These are phyloP conservation scores for Acrobasis consociella DNA, from an alignment of 2,888 invertebrate genomes.

Conservation along the genomic window DNA sequence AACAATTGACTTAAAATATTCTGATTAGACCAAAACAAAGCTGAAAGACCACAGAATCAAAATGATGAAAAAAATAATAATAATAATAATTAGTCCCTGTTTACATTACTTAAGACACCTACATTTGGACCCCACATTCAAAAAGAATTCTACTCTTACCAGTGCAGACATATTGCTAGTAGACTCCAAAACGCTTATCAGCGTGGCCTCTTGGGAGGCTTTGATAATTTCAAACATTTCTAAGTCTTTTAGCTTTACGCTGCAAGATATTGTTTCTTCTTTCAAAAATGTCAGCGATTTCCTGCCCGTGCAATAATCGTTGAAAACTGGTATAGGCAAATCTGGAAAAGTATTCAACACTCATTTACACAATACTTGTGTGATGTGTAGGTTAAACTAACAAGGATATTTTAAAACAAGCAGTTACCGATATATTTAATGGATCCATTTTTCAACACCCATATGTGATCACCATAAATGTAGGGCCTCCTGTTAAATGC, in stretches of 20 bases:
- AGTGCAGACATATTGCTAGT: slow-evolving; percentile 51
- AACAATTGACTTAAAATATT: too few species aligned
- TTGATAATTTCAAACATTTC: slow-evolving; percentile 65
- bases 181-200: slow-evolving; percentile 57
- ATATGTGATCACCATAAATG: slow-evolving; percentile 55
- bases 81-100: too few species aligned
- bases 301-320: slow-evolving; percentile 62
- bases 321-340: slow-evolving; percentile 54
- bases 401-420: slow-evolving; percentile 15
- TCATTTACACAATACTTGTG: neutral
- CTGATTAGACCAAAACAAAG: too few species aligned
- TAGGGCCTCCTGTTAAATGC: slow-evolving; percentile 55
- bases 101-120: neutral
- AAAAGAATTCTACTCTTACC: slow-evolving; percentile 44
- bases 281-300: slow-evolving; percentile 58
- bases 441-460: slow-evolving; percentile 58
- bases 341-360: slow-evolving; percentile 48
- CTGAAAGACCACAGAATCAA: too few species aligned
- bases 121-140: neutral
- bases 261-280: slow-evolving; percentile 56
- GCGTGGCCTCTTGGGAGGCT: slow-evolving; percentile 47
- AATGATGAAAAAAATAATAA: too few species aligned
- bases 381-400: slow-evolving; percentile 7
- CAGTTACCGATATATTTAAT: slow-evolving; percentile 57
- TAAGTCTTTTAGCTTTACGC: slow-evolving; percentile 59